Base-by-base conservation (phyloP, 2,797 vertebrate genomes). In the Rhabdomys pumilio region DNA sequence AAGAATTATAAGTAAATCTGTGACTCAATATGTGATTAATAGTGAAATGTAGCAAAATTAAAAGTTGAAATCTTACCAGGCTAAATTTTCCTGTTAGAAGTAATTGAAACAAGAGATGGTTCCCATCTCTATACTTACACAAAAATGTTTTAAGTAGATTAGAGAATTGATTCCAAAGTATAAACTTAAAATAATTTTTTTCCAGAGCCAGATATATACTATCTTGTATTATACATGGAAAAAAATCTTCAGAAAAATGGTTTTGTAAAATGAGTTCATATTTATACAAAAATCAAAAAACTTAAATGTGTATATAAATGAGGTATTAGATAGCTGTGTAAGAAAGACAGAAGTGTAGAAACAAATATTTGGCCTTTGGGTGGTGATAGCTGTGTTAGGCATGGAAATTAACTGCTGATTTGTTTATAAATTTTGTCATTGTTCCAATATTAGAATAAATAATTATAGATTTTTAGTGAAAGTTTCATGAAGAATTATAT, bases 361-460 rank as follows among this genome's bases (percentile, higher is more conserved):
- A 59, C 38, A 50, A n/a, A 85, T 77, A 4, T 41, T 61, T 53
- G 69, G 38, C 10, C 38, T 24, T 63, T 31, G 41, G 15, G 29
- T 26, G 6, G 5, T 84, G 79, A 79, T 53, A 31, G 22, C 4
- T 89, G 38, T 91, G n/a, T 34, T 20, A 88, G 20, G 12, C 50
- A 90, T 55, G 6, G 5, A 26, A 29, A 61, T 24, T 57, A 3
- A 79, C 9, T 90, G 57, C 41, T 50, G 53, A 88, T 53, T 55
- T 73, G 22, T 87, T 59, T 82, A 72, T 53, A 79, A 44, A 55
- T 61, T 65, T 20, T 86, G 83, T 69, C 34, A 83, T 81, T 94
- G 9, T 87, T 55, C 50, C 26, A 89, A 81, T 77, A 88, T 84
- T 92, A 85, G n/a, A 93, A 67, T 86, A 67, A 92, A 20, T 31